Base-by-base conservation (phyloP, 2,113 vertebrate species). In the Aleadryas rufinucha region DNA sequence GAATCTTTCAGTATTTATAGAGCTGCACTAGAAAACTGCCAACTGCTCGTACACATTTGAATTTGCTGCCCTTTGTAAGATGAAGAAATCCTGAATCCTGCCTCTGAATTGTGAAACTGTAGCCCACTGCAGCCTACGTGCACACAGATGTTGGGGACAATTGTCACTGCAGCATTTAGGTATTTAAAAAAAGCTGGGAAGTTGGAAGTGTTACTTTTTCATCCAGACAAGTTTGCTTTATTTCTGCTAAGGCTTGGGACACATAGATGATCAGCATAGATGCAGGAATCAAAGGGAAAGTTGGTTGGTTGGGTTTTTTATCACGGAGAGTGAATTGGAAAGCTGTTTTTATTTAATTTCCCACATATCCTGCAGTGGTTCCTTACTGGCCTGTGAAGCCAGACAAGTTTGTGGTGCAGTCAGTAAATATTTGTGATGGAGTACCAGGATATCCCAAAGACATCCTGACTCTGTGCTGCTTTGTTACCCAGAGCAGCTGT, bases 1-100 rank as follows among this genome's bases (percentile, higher is more conserved):
- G 91, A 93, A 80, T 77, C 82, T 82, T 90, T 47, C 17, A 50
- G 84, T 92, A 95, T 97, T 96, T 96, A 94, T 97, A 94, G 95
- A 93, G 50, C 57, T 85, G 87, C 20, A n/a, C 70, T 75, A 93
- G 91, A n/a, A 41, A 89, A 59, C 68, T 96, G 92, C 93, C 79
- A 95, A 94, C 71, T 94, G 84, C 79, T 86, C 0, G 84, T 78
- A 59, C 1, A 0, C 56, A 86, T 94, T 94, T 94, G 92, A 95
- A 96, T 96, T 69, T 41, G 69, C 35, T 96, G 95, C 93, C 96
- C 93, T 96, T 97, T 95, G 87, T 57, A 5, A 0, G 74, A 64
- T 87, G 93, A 60, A 95, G 72, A 80, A 89, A 68, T 94, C 42
- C 77, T 90, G 71, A 80, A 66, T 35, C 0, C 68, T 81, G 27